Evolutionary conservation across 2,888 invertebrate species (phyloP).

Genomic region (Chrysina gloriosa): DNA sequence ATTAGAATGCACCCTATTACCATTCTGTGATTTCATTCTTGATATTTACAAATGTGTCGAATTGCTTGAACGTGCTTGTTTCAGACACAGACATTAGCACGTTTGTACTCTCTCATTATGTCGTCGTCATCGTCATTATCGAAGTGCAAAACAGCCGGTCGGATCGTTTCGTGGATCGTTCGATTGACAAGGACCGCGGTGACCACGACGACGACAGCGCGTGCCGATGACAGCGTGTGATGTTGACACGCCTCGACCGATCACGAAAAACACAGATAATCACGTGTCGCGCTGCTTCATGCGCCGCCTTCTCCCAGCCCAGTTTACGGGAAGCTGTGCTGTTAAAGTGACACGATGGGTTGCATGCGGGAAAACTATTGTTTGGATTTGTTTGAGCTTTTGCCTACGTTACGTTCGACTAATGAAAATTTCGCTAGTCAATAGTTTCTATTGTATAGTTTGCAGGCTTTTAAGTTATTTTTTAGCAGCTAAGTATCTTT

Average conservation of each 20-base stretch:
- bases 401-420: too few species aligned
- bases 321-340: conserved; percentile 49
- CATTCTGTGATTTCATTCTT: conserved; percentile 24
- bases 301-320: conserved; percentile 46
- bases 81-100: conserved; percentile 29
- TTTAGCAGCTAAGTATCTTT: too few species aligned
- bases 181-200: conserved; percentile 28
- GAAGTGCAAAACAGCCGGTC: conserved; percentile 31
- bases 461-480: too few species aligned
- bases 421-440: too few species aligned
- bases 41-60: conserved; percentile 25
- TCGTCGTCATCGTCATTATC: conserved; percentile 25
- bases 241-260: conserved; percentile 57
- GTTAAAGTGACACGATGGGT: conserved; percentile 26
- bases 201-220: conserved; percentile 44
- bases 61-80: conserved; percentile 33
- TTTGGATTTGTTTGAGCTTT: neutral
- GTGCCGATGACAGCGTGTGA: conserved; percentile 50
- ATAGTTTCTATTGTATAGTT: too few species aligned
- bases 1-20: conserved; percentile 13
- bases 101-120: conserved; percentile 22
- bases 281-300: conserved; percentile 59
- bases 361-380: conserved; percentile 12
- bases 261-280: conserved; percentile 60
- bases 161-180: conserved; percentile 28